These are phyloP conservation scores for Sitobion miscanthi DNA, from an alignment of 1,140 invertebrate genomes.

Conservation along the genomic window DNA sequence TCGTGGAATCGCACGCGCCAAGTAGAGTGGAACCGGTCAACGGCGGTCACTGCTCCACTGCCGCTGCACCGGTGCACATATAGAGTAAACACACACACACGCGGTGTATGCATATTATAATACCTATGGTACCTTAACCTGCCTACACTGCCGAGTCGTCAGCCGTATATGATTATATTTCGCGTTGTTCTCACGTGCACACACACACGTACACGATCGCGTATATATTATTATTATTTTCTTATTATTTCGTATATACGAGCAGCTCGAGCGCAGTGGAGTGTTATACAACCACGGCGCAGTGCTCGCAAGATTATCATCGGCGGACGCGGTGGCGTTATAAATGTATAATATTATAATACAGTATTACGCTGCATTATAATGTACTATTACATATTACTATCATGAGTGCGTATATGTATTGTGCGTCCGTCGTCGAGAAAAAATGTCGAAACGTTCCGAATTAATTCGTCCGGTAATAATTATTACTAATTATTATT, in stretches of 20 bases:
- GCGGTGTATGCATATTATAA: neutral
- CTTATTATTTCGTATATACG: neutral
- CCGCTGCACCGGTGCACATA: neutral
- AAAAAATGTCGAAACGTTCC: neutral
- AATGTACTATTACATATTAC: slow-evolving; percentile 4
- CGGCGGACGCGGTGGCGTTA: neutral
- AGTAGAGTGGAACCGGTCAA: slow-evolving; percentile 41
- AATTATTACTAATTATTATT: neutral
- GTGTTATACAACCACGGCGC: neutral
- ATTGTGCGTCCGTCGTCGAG: neutral
- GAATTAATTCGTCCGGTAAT: slow-evolving; percentile 6
- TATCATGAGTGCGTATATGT: neutral
- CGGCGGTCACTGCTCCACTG: neutral
- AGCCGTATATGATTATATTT: neutral
- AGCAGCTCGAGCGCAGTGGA: neutral
- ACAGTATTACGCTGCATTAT: neutral
- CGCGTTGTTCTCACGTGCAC: neutral
- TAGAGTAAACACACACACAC: neutral
- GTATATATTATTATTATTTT: slow-evolving; percentile 10
- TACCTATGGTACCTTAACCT: neutral
- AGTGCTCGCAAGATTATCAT: neutral
- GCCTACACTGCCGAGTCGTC: neutral
- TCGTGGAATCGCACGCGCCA: neutral
- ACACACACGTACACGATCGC: neutral
- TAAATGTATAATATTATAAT: neutral